phyloP scores from a whole-genome alignment of 2,113 vertebrate species.

The Scophthalmus maximus region DNA sequence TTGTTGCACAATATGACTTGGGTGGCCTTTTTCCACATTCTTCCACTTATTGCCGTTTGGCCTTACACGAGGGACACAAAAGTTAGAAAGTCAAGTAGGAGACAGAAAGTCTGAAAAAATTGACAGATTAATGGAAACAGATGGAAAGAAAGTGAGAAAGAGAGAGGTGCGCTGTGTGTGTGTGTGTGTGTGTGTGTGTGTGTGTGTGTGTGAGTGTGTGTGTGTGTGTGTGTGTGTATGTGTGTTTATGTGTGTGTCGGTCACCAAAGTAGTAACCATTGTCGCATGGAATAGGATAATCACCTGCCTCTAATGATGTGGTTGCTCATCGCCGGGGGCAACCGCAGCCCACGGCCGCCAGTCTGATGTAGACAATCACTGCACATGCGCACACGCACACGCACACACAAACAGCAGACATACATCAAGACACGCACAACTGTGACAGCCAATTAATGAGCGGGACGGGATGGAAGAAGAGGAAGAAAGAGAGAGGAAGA shows the following conservation, averaged over 20 bases:
- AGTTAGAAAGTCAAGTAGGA: neutral
- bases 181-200: constrained; percentile 7
- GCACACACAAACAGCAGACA: constrained; percentile 18
- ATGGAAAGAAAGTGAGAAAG: neutral
- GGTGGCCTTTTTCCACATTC: constrained; percentile 47
- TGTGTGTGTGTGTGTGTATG: constrained; percentile 16
- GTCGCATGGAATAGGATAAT: constrained; percentile 58
- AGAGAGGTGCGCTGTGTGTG: too few species aligned
- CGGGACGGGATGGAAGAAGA: constrained; percentile 29
- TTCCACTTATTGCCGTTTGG: constrained; percentile 20
- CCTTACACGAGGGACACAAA: constrained; percentile 1
- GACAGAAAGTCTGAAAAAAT: neutral
- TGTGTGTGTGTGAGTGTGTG: constrained; percentile 5
- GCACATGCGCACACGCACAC: constrained; percentile 1
- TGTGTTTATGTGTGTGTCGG: constrained; percentile 11
- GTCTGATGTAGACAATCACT: constrained; percentile 61
- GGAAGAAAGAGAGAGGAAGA: constrained; percentile 22
- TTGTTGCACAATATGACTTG: constrained; percentile 36
- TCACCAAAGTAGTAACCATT: constrained; percentile 26
- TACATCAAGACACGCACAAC: constrained; percentile 42
- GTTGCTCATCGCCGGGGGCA: constrained; percentile 41
- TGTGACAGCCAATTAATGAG: constrained; percentile 66
- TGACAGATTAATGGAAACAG: constrained; percentile 6
- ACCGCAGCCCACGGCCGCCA: constrained; percentile 37
- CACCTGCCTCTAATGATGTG: constrained; percentile 64